Base-by-base conservation (phyloP, 2,797 vertebrate genomes). In the Trachurus trachurus region DNA sequence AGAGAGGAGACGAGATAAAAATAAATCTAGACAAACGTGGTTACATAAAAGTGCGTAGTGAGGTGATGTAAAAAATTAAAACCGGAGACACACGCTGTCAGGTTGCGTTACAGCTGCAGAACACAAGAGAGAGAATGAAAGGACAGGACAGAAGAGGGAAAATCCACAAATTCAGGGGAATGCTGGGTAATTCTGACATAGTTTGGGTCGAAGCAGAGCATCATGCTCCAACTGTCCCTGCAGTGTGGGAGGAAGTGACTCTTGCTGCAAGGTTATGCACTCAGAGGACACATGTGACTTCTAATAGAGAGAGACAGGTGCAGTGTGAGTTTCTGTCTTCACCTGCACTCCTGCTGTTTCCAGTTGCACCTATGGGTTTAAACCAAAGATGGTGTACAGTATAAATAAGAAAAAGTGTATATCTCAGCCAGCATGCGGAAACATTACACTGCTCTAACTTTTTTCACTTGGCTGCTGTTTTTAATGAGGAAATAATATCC, bases 51-150 rank as follows among this genome's bases (percentile, higher is more conserved):
- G 82, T 67, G 65, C 72, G 89, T 87, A 85, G 87, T 80, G 89
- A 89, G 80, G 84, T 87, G 88, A 91, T 92, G 93, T 95, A 91
- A 94, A 95, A 96, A 95, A 94, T 94, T 92, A 91, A 95, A 94
- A 93, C 74, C 90, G 67, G 64, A 82, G 87, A 88, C 65, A 77
- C 82, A 74, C 84, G 73, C 88, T 93, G 92, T 94, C 91, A 89
- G 88, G 79, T 91, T 26, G 22, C n/a, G 31, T 40, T 29, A 76
- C 57, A 79, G 67, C 29, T 65, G 68, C 63, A 76, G 42, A 57
- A 65, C 54, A 59, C 16, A 67, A 59, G 66, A 77, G 62, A 59
- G 56, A 54, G 58, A 39, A 17, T 2, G 31, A 40, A 60, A 34
- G 12, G 8, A 54, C 39, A 40, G 9, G 6, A 54, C 39, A 40